Evolutionary conservation across 2,113 vertebrate species (phyloP).

Genomic region (Bolborhynchus lineola): DNA sequence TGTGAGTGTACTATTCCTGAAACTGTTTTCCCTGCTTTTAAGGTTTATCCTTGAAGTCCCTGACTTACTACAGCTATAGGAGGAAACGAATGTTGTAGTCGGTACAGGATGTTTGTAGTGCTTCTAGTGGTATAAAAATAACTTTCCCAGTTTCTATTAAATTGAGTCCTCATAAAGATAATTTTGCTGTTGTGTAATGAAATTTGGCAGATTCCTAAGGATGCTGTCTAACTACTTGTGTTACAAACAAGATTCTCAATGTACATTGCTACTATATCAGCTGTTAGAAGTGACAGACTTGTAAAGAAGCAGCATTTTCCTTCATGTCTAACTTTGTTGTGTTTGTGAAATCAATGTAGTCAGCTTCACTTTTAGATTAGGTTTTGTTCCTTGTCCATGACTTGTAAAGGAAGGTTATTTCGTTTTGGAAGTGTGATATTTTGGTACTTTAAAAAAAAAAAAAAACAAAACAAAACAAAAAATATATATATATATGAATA

Average conservation of each 20-base stretch:
- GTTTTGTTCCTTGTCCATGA: neutral
- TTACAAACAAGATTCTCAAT: neutral
- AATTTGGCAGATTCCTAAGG: neutral
- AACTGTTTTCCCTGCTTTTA: constrained; percentile 2
- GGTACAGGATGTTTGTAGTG: constrained; percentile 36
- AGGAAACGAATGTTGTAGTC: constrained; percentile 31
- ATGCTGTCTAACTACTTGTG: neutral
- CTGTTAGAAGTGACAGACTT: neutral
- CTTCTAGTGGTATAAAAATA: constrained; percentile 27
- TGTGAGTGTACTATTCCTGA: neutral
- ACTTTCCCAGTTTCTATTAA: constrained; percentile 14
- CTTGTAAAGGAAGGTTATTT: neutral
- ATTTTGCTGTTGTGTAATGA: neutral
- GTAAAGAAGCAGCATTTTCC: neutral
- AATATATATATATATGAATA: neutral
- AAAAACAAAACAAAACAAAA: too few relatives aligned
- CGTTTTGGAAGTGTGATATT: neutral
- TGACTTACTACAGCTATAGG: neutral
- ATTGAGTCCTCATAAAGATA: neutral
- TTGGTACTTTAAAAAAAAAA: neutral
- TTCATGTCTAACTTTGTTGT: neutral
- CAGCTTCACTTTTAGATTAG: neutral
- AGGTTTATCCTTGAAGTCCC: constrained; percentile 27
- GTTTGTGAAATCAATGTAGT: neutral
- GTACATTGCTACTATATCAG: neutral